These are phyloP conservation scores for Xenopus borealis DNA, from an alignment of 2,113 vertebrate species.

Conservation along the genomic window DNA sequence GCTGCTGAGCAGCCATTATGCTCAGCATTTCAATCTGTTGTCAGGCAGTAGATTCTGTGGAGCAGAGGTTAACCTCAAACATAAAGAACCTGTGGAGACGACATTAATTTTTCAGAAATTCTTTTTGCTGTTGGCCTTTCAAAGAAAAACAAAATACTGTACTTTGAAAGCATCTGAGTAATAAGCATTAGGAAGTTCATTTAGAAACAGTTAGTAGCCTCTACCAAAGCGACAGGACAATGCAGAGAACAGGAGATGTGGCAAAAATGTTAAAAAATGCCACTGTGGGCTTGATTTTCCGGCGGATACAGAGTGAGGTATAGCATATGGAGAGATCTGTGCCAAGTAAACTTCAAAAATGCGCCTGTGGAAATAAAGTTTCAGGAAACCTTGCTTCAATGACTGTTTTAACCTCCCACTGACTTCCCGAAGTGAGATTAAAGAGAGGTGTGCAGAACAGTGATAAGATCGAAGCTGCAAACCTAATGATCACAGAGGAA, in stretches of 20 bases:
- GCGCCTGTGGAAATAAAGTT: constrained; percentile 19
- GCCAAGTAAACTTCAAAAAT: constrained; percentile 16
- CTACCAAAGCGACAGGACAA: no score
- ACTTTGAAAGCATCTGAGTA: constrained; percentile 43
- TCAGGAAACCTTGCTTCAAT: constrained; percentile 13
- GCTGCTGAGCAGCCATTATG: constrained; percentile 64
- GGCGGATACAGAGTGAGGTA: constrained; percentile 2
- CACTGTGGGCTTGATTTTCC: constrained; percentile 4
- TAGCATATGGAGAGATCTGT: not conserved
- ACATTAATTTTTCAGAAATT: constrained; percentile 76
- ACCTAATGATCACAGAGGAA: not conserved
- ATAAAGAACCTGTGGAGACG: constrained; percentile 61
- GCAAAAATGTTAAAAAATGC: not conserved
- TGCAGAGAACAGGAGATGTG: not conserved
- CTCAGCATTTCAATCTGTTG: constrained; percentile 42
- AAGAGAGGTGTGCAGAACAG: constrained; percentile 1
- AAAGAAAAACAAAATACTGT: constrained; percentile 32
- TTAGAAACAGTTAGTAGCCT: not conserved
- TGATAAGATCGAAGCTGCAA: not conserved
- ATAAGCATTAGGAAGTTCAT: constrained; percentile 13
- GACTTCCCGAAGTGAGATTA: constrained; percentile 11
- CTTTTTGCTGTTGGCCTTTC: constrained; percentile 62
- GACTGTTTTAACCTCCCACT: constrained; percentile 10
- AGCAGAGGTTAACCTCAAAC: constrained; percentile 50
- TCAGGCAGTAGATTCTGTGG: constrained; percentile 48